phyloP scores from a whole-genome alignment of 2,888 invertebrate genomes.

The Pecten maximus region DNA sequence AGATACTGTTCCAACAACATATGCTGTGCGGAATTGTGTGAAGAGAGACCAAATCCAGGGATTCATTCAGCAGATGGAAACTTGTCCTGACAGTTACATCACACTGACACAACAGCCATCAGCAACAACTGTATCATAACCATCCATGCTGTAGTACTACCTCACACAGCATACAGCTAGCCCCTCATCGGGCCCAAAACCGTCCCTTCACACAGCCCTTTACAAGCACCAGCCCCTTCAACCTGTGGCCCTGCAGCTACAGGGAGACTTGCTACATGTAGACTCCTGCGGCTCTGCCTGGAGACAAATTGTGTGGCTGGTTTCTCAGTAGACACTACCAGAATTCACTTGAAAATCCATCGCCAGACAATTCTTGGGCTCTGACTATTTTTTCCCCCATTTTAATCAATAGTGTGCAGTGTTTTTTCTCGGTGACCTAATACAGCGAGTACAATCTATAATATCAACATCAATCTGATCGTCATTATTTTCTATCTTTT shows the following conservation, averaged over 20 bases:
- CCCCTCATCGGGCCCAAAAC: no score
- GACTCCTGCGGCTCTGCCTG: background rate
- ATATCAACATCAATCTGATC: background rate
- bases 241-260: background rate
- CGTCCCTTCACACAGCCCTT: background rate
- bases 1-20: background rate
- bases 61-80: slow-evolving; percentile 3
- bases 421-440: slow-evolving; percentile 6
- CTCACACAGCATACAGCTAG: background rate
- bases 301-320: background rate
- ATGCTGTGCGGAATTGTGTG: background rate
- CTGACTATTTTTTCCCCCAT: background rate
- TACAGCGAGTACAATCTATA: background rate
- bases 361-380: slow-evolving; percentile 17
- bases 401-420: slow-evolving; percentile 29
- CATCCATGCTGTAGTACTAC: background rate
- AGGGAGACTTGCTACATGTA: background rate
- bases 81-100: slow-evolving; percentile 9
- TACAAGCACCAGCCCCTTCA: background rate
- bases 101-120: background rate
- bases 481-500: background rate
- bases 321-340: slow-evolving; percentile 19
- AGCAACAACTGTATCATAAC: background rate
- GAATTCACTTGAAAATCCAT: slow-evolving; percentile 13
- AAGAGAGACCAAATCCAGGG: background rate